Conservation (phyloP, 30 jellyfish, hydroid and myxozoan genomes). For the Rhopilema esculentum region DNA sequence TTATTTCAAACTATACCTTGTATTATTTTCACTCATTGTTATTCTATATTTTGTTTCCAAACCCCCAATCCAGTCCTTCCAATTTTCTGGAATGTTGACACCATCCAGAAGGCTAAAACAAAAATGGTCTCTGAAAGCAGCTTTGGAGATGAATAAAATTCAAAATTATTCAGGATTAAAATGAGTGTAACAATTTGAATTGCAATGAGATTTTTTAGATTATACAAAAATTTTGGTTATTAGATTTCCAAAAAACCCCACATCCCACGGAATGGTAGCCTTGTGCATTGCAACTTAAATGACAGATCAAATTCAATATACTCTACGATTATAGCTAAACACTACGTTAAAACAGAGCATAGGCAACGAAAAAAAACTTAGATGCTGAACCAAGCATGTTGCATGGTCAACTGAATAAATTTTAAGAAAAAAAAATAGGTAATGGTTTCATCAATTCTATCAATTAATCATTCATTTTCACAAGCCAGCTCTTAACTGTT, state of each 20-base stretch:
- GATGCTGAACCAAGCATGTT: too few species aligned
- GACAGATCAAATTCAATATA: too few species aligned
- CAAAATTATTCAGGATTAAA: neutral
- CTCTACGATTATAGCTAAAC: too few species aligned
- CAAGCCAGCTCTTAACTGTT: too few species aligned
- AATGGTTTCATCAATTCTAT: too few species aligned
- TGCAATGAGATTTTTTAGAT: neutral
- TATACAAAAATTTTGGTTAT: neutral
- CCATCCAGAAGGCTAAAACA: slow-evolving; percentile 85
- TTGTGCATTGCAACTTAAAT: too few species aligned
- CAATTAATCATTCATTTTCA: too few species aligned
- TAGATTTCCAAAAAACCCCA: neutral
- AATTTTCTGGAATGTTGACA: slow-evolving; percentile 54
- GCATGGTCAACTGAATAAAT: too few species aligned
- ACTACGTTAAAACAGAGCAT: too few species aligned
- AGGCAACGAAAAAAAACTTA: too few species aligned
- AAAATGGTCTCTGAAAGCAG: neutral
- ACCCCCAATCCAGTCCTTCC: slow-evolving; percentile 95
- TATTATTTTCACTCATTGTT: slow-evolving; percentile 54
- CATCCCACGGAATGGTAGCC: neutral
- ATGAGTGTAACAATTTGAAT: neutral
- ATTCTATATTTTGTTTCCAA: slow-evolving; percentile 75
- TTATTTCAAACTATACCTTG: slow-evolving; percentile 35
- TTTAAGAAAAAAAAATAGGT: too few species aligned
- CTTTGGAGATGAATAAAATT: neutral